Evolutionary conservation across 2,888 invertebrate species (phyloP).

Genomic region (Ectemnius continuus): DNA sequence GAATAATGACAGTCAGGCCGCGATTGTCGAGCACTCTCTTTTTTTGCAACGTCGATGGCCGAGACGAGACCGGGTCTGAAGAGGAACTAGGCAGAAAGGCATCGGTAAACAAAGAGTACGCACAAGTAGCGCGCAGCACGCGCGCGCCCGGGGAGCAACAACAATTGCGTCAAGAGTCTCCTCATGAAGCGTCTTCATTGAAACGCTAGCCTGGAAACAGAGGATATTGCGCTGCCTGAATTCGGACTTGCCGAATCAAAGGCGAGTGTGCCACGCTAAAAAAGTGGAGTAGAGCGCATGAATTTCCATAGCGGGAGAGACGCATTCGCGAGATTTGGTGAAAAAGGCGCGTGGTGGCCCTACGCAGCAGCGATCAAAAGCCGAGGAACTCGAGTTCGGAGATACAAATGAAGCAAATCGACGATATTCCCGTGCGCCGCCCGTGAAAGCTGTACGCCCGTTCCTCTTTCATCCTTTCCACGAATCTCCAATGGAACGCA

Average conservation of each 20-base stretch:
- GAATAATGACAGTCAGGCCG: too few relatives aligned
- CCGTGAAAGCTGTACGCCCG: too few relatives aligned
- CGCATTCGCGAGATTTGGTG: neutral
- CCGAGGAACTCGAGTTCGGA: constrained; percentile 11
- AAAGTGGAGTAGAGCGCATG: constrained; percentile 24
- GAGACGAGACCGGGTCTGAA: too few relatives aligned
- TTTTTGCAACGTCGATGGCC: too few relatives aligned
- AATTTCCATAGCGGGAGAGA: neutral
- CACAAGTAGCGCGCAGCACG: neutral
- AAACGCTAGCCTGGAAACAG: constrained; percentile 11
- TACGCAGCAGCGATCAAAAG: constrained; percentile 6
- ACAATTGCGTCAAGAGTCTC: constrained; percentile 25
- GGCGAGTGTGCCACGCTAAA: constrained; percentile 13
- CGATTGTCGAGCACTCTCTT: too few relatives aligned
- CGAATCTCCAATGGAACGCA: too few relatives aligned
- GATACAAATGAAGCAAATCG: constrained; percentile 25
- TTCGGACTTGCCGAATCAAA: constrained; percentile 50
- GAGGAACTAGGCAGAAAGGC: neutral
- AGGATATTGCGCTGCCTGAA: constrained; percentile 47
- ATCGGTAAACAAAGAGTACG: neutral
- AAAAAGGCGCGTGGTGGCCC: neutral
- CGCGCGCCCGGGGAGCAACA: neutral
- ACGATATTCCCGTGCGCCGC: neutral
- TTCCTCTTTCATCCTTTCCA: too few relatives aligned
- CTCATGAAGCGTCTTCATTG: constrained; percentile 27